Evolutionary conservation across 2,113 vertebrate species (phyloP).

Genomic region (Rhea pennata): DNA sequence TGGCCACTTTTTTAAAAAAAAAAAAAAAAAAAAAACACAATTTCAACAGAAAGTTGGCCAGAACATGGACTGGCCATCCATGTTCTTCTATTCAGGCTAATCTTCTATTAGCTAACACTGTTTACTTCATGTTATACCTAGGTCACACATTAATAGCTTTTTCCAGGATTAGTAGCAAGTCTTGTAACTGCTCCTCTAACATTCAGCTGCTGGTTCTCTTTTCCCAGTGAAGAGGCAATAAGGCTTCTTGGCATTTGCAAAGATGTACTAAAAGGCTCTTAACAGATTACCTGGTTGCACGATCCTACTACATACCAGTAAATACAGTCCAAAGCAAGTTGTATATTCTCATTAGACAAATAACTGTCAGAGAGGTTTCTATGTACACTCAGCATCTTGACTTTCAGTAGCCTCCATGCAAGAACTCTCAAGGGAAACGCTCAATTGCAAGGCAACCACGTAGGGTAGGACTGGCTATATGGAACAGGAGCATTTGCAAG

Average conservation of each 20-base stretch:
- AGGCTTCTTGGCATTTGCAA: constrained; percentile 32
- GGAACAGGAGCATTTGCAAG: constrained; percentile 80
- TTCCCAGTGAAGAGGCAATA: not conserved
- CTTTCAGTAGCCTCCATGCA: not conserved
- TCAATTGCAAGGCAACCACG: constrained; percentile 97
- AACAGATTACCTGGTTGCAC: not conserved
- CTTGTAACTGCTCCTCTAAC: not conserved
- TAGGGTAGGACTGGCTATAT: constrained; percentile 91
- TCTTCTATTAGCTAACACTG: not conserved
- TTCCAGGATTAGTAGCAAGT: not conserved
- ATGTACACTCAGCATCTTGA: not conserved
- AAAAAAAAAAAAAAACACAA: not conserved
- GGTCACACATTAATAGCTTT: not conserved
- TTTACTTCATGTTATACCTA: not conserved
- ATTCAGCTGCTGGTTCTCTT: not conserved
- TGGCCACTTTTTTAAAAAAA: not conserved
- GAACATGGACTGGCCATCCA: not conserved
- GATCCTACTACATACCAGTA: constrained; percentile 14
- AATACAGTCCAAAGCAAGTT: not conserved
- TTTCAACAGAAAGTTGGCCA: not conserved
- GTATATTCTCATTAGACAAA: not conserved
- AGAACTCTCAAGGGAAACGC: not conserved
- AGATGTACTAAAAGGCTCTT: not conserved
- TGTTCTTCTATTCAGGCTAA: too few species aligned
- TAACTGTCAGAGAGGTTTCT: too few species aligned